A percentile compares a stretch with the other conserved stretches of the same genome.
Conservation (phyloP, 2,888 invertebrate species). For the Catocala nupta region DNA sequence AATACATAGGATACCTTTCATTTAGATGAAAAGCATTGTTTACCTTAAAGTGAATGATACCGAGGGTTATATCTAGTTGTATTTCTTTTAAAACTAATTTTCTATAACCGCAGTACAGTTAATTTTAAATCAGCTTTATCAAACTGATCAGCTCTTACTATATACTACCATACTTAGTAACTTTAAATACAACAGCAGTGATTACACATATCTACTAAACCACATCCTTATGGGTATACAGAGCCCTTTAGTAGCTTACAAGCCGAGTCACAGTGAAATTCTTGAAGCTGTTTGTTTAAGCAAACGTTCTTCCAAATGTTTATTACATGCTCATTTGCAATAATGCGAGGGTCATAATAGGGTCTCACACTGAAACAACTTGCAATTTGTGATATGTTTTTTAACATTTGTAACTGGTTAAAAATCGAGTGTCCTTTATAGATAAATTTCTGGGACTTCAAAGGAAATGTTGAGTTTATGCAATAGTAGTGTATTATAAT, state of each 20-base stretch:
- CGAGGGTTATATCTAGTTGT: no score
- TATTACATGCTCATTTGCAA: slow-evolving; percentile 6
- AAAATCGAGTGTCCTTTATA: slow-evolving; percentile 2
- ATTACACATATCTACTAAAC: slow-evolving; percentile 2
- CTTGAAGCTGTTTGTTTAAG: slow-evolving; percentile 7
- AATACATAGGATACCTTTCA: no score
- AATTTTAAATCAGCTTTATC: no score
- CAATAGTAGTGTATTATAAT: no score
- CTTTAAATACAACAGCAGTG: neutral
- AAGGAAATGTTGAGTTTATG: no score
- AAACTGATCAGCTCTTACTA: no score
- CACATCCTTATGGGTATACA: neutral
- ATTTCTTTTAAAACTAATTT: no score
- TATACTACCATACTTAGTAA: no score
- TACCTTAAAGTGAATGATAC: no score
- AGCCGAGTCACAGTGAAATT: slow-evolving; percentile 7
- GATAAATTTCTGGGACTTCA: no score
- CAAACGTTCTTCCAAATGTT: slow-evolving; percentile 11
- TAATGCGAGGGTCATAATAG: slow-evolving; percentile 6
- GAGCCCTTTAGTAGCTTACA: slow-evolving; percentile 9
- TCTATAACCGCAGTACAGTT: no score
- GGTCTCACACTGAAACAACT: neutral
- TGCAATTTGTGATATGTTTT: neutral
- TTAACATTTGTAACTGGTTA: neutral
- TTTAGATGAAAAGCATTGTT: no score